Conservation (phyloP, 2,113 vertebrate genomes). For the Ia io region DNA sequence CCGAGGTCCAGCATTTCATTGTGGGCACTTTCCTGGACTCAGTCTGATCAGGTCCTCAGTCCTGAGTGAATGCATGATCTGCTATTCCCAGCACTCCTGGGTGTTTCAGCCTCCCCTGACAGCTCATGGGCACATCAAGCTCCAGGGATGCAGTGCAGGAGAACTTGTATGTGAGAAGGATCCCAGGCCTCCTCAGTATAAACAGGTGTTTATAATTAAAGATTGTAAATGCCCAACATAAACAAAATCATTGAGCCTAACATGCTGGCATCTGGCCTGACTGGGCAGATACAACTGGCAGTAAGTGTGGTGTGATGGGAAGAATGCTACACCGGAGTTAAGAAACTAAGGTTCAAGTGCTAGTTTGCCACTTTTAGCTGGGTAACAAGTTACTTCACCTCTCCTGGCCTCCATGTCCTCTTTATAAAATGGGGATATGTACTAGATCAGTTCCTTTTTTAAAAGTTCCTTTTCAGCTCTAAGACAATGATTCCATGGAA, state of each 20-base stretch:
- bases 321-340: background rate
- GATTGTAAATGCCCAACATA: background rate
- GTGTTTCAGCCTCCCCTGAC: background rate
- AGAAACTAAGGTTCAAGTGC: background rate
- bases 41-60: background rate
- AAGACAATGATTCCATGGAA: background rate
- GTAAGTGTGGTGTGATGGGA: background rate
- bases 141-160: background rate
- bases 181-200: background rate
- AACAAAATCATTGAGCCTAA: background rate
- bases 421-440: background rate
- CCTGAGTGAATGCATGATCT: background rate
- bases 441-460: background rate
- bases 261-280: background rate
- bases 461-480: background rate
- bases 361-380: background rate
- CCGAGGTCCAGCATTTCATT: background rate
- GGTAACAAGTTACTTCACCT: background rate
- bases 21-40: background rate
- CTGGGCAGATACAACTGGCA: background rate
- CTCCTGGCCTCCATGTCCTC: background rate
- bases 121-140: background rate
- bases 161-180: background rate
- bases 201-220: background rate
- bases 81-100: background rate